phyloP scores from a whole-genome alignment of 2,797 vertebrate species.

The Botia kubotai region DNA sequence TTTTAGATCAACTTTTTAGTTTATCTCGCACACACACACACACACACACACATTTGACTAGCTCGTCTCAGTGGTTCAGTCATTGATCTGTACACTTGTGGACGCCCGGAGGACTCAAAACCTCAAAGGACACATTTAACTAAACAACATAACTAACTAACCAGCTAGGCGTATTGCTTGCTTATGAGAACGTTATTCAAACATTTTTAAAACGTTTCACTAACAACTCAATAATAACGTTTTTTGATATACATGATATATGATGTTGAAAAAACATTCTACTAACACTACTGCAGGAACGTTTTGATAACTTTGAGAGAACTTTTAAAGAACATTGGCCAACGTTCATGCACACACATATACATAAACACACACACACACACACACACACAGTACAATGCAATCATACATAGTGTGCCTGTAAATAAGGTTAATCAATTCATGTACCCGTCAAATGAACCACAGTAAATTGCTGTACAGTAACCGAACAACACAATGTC shows the following conservation, averaged over 20 bases:
- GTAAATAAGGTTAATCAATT: conserved; percentile 39
- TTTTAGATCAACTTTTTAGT: too few relatives aligned
- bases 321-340: too few relatives aligned
- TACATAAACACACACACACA: too few relatives aligned
- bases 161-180: neutral
- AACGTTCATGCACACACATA: too few relatives aligned
- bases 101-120: neutral
- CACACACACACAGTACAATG: neutral
- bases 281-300: too few relatives aligned
- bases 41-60: neutral
- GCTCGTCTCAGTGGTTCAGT: neutral
- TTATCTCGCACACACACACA: neutral
- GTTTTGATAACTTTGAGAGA: too few relatives aligned
- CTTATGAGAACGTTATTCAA: too few relatives aligned
- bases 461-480: neutral
- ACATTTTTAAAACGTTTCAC: too few relatives aligned
- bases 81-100: neutral
- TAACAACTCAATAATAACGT: too few relatives aligned
- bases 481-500: neutral
- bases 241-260: too few relatives aligned
- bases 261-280: too few relatives aligned
- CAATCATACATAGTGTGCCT: neutral
- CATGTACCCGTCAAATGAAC: neutral
- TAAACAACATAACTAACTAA: neutral
- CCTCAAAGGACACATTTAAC: too few relatives aligned